Conservation (phyloP, 1,140 invertebrate species). For the Drosophila nigrodunni region DNA sequence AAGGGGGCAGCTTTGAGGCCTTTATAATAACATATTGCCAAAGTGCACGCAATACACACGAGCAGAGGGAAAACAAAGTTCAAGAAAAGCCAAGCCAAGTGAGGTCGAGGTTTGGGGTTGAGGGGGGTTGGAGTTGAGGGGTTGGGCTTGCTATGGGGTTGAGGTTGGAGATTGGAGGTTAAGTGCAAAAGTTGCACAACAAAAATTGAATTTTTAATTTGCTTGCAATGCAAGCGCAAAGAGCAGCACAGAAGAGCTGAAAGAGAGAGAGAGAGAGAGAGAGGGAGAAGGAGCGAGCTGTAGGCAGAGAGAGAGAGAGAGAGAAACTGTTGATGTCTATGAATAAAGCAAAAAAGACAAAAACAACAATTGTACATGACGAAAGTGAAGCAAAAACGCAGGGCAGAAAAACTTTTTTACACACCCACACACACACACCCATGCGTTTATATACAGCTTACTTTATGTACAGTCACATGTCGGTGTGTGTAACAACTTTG, state of each 20-base stretch:
- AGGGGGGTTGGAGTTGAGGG: background rate
- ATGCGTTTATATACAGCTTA: background rate
- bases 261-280: background rate
- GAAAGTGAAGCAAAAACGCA: slow-evolving; percentile 22
- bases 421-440: background rate
- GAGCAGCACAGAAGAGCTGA: background rate
- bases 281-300: background rate
- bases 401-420: slow-evolving; percentile 11
- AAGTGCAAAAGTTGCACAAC: slow-evolving; percentile 63
- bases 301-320: slow-evolving; percentile 19
- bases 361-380: slow-evolving; percentile 16
- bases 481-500: slow-evolving; percentile 11
- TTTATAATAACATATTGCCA: slow-evolving; percentile 61
- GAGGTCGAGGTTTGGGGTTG: background rate
- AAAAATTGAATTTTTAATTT: slow-evolving; percentile 72
- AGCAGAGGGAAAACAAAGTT: slow-evolving; percentile 9
- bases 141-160: background rate
- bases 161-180: background rate
- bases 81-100: slow-evolving; percentile 5
- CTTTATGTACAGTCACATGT: background rate
- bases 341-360: slow-evolving; percentile 29
- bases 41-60: slow-evolving; percentile 54
- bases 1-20: background rate
- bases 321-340: slow-evolving; percentile 21
- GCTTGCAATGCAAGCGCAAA: slow-evolving; percentile 34